Base-by-base conservation (phyloP, 2,888 invertebrate genomes). In the Cephus pygmeus region DNA sequence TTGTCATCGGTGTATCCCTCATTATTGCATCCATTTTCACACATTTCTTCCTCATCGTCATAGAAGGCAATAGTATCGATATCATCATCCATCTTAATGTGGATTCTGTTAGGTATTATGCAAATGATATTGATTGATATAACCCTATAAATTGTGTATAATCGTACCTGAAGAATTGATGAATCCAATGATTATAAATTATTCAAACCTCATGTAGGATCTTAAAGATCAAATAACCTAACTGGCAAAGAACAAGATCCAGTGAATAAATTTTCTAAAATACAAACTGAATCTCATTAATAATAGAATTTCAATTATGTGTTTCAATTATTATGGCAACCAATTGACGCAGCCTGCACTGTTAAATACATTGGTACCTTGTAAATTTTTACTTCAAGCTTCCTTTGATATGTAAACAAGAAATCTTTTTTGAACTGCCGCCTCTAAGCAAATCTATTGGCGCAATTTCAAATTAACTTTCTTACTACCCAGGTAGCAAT, bases 1-100 rank as follows among this genome's bases (percentile, higher is more conserved):
- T 71, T 71, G 33, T 71, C 71, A 4, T 34, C 71, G 3, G 3
- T 34, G 33, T 71, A 56, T 9, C 23, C 23, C 23, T 56, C 23
- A 6, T 56, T 23, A 2, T 23, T 56, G 23, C 56, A 56, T 56
- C 56, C 56, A 56, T 56, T 56, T 56, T 56, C 56, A 0, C 56
- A 56, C 23, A 31, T 23, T 71, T 76, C 73, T 35, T 77, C 77
- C 9, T 34, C 35, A 34, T 77, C 34, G 30, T 74, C 77, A 56
- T 77, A 73, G 15, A n/a, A 33, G 30, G 34, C 30, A 11, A 76
- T 33, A 6, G 56, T 56, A 56, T 56, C 56, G 1, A 56, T 56
- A 56, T 56, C 23, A 23, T 56, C 56, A 56, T 56, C 56, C 56
- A 56, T 56, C 23, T 56, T 56, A 9, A 15, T 56, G 15, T 1